Conservation (phyloP, 92 coral and sea anemone genomes). For the Plumapathes pennacea region DNA sequence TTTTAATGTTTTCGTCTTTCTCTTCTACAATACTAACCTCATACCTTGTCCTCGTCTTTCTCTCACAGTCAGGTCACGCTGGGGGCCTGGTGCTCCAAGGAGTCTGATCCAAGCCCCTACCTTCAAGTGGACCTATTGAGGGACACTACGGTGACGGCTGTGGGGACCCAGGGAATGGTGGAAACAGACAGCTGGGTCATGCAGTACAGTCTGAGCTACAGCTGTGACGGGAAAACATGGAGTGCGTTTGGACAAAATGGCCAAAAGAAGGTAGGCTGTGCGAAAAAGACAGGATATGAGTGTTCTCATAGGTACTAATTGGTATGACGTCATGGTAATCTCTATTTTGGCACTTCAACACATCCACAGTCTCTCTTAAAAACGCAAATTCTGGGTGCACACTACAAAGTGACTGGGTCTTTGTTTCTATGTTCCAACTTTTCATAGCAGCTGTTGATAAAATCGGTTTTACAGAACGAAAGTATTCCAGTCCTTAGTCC, state of each 20-base stretch:
- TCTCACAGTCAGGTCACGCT: constrained; percentile 5
- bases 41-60: no score
- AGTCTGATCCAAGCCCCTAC: constrained; percentile 35
- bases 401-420: no score
- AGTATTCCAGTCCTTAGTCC: no score
- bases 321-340: not conserved
- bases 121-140: constrained; percentile 50
- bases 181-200: constrained; percentile 37
- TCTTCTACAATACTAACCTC: no score
- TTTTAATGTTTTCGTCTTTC: no score
- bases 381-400: no score
- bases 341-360: no score
- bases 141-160: constrained; percentile 30
- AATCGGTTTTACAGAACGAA: no score
- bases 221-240: constrained; percentile 62
- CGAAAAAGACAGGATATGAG: not conserved
- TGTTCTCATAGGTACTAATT: not conserved
- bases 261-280: constrained; percentile 14
- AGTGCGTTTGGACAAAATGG: constrained; percentile 42
- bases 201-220: constrained; percentile 50
- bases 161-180: constrained; percentile 61
- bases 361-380: no score
- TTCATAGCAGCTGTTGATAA: no score
- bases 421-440: no score
- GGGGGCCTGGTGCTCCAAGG: constrained; percentile 61